phyloP scores from a whole-genome alignment of 2,113 vertebrate genomes.

The Trinectes maculatus region DNA sequence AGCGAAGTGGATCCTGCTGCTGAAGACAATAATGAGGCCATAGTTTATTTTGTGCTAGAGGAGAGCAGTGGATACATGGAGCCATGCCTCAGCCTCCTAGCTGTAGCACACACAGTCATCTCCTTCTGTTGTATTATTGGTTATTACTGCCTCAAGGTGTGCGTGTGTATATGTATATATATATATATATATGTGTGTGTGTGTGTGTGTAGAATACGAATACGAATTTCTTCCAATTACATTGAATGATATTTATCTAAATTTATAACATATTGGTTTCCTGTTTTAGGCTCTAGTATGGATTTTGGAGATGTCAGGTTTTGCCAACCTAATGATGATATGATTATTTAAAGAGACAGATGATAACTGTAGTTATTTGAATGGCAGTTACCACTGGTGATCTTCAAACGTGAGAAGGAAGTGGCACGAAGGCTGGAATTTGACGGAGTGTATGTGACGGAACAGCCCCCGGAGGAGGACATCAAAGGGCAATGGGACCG shows the following conservation, averaged over 20 bases:
- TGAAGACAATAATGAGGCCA: constrained; percentile 48
- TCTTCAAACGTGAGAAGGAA: constrained; percentile 98
- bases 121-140: constrained; percentile 98
- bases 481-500: constrained; percentile 98
- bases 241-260: not conserved
- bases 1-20: constrained; percentile 13
- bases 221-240: too few species aligned
- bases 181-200: too few species aligned
- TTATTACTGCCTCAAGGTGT: constrained; percentile 95
- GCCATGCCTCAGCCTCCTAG: constrained; percentile 85
- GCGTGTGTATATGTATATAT: too few species aligned
- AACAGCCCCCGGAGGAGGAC: constrained; percentile 95
- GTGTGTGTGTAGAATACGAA: too few species aligned
- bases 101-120: constrained; percentile 91
- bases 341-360: not conserved
- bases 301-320: not conserved
- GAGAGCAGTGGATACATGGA: constrained; percentile 97
- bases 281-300: not conserved
- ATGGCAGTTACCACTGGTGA: constrained; percentile 91
- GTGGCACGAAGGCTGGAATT: constrained; percentile 94
- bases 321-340: not conserved
- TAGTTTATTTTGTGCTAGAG: constrained; percentile 88
- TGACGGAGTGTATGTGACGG: constrained; percentile 92
- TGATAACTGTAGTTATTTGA: constrained; percentile 1
- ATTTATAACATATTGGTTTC: not conserved